phyloP scores from a whole-genome alignment of 1,140 invertebrate species.

The Idris sp. region DNA sequence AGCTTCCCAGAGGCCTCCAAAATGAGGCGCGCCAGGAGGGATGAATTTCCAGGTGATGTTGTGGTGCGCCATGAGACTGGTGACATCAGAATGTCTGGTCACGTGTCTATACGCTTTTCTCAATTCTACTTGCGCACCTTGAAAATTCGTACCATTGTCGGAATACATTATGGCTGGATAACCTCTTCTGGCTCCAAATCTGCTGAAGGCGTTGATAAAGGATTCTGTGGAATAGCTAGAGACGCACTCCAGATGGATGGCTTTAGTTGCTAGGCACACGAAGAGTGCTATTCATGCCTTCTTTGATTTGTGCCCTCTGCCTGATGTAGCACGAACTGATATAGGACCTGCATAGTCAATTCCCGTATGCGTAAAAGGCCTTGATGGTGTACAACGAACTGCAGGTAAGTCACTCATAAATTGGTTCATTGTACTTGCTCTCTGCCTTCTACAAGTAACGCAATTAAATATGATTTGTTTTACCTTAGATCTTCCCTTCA shows the following conservation, averaged over 20 bases:
- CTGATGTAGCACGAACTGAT: no score
- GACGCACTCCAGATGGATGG: no score
- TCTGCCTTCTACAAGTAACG: background rate
- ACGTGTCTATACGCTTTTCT: background rate
- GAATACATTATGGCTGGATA: no score
- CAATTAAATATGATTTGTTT: background rate
- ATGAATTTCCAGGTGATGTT: background rate
- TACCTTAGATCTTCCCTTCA: background rate
- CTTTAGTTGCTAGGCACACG: no score
- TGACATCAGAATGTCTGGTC: background rate
- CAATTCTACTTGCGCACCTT: background rate
- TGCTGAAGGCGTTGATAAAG: no score
- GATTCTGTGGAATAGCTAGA: no score
- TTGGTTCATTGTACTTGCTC: background rate
- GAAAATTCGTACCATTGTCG: no score
- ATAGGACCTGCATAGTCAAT: no score
- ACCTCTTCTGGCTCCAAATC: no score
- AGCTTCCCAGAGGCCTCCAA: conserved; percentile 2
- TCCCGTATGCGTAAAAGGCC: background rate
- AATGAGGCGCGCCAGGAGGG: background rate
- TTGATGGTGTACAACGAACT: background rate
- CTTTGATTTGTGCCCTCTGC: no score
- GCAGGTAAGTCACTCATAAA: background rate
- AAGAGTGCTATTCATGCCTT: no score
- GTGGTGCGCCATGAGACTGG: background rate